Conservation (phyloP, 92 coral and sea anemone genomes). For the Actinernus sp. region DNA sequence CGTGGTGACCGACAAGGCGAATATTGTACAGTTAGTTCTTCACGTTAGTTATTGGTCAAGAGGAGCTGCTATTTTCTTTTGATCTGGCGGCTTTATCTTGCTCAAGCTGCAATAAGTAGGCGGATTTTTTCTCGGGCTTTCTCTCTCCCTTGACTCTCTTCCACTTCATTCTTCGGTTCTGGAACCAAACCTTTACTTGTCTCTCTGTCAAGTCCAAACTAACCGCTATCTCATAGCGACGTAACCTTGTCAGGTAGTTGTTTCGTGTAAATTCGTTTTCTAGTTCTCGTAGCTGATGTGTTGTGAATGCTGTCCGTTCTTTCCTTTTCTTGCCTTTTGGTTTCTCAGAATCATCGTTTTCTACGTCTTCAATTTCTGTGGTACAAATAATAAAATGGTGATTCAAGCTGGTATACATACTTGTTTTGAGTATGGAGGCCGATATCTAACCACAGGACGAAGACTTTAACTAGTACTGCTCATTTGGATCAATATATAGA, state of each 20-base stretch:
- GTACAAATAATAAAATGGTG: too few species aligned
- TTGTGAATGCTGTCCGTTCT: conserved; percentile 97
- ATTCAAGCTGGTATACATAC: too few species aligned
- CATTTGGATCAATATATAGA: too few species aligned
- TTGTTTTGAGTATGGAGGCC: too few species aligned
- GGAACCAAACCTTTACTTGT: conserved; percentile 99
- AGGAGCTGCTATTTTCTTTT: conserved; percentile 15
- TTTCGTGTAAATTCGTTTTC: conserved; percentile 96
- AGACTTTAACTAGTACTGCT: too few species aligned
- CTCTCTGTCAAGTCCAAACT: conserved; percentile 97
- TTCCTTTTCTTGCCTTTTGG: conserved; percentile 91
- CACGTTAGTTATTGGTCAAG: too few species aligned
- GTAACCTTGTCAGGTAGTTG: conserved; percentile 94
- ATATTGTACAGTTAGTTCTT: too few species aligned
- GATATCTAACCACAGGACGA: too few species aligned
- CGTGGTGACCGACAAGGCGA: too few species aligned
- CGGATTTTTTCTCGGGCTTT: conserved; percentile 95
- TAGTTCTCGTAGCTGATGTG: conserved; percentile 95
- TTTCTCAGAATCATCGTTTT: conserved; percentile 47
- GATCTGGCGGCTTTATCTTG: conserved; percentile 36
- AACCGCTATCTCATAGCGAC: conserved; percentile 98
- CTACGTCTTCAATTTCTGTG: conserved; percentile 65
- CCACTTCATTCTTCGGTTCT: conserved; percentile 98
- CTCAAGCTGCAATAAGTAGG: conserved; percentile 79
- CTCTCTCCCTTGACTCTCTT: conserved; percentile 97